Conservation (phyloP, 1,140 invertebrate genomes). For the Bombus terrestris region DNA sequence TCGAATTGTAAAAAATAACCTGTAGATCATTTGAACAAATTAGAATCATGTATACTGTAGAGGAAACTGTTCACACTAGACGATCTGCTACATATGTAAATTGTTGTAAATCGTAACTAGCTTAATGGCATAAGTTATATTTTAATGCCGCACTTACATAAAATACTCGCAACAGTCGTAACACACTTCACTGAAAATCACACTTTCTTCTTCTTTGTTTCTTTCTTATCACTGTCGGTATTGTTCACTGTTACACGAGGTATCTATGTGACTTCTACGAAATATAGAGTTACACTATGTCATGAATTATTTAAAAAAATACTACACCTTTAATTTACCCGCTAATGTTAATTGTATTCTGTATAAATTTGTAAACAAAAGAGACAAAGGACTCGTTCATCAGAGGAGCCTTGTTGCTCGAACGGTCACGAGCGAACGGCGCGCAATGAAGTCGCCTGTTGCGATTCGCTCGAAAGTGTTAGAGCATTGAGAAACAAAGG, state of each 20-base stretch:
- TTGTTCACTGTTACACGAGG: background rate
- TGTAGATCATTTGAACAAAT: too few relatives aligned
- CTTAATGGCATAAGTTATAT: too few relatives aligned
- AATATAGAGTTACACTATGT: background rate
- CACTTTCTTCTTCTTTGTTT: background rate
- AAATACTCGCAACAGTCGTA: background rate
- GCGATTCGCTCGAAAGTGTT: constrained; percentile 60
- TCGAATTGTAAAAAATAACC: too few relatives aligned
- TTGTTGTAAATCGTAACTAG: background rate
- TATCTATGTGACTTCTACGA: background rate
- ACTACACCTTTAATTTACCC: background rate
- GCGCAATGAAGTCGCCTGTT: constrained; percentile 56
- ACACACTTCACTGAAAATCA: background rate
- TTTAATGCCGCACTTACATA: background rate
- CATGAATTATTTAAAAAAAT: background rate
- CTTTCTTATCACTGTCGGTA: background rate
- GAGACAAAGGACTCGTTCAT: constrained; percentile 18
- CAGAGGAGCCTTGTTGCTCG: constrained; percentile 36
- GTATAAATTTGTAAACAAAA: background rate
- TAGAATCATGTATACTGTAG: background rate
- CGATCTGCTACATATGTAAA: too few relatives aligned
- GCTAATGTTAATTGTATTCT: background rate
- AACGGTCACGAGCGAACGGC: constrained; percentile 47
- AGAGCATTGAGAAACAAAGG: constrained; percentile 58
- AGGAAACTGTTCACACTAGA: background rate